Evolutionary conservation across 2,797 vertebrate genomes (phyloP), one percentile per base, ranked within the genome.

Genomic region (Micromesistius poutassou): DNA sequence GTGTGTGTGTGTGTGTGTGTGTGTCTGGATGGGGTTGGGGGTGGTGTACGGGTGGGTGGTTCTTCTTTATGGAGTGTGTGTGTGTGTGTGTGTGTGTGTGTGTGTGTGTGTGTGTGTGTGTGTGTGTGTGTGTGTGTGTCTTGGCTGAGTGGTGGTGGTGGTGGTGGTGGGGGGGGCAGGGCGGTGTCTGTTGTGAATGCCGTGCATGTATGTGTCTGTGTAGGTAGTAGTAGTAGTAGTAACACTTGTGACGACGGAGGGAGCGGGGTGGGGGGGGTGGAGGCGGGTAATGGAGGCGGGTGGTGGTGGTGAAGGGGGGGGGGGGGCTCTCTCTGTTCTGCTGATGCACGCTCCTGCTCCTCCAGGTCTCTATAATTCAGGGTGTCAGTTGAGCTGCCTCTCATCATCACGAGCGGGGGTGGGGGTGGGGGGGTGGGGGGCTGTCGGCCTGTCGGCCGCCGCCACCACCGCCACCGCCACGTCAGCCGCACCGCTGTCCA

Each of bases 321-420:
- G 78, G 86, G 88, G 87, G 87, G 87, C 74, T n/a, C n/a, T n/a
- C 84, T 85, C 33, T 38, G 89, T 87, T 89, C 88, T 91, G 90
- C 91, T 92, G 91, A 92, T 92, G 90, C 89, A 86, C 86, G 85
- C 87, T 81, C 85, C 74, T 82, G 86, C 88, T 90, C 86, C 87
- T 89, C 85, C 77, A 81, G 84, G 90, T 91, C 82, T 88, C 87
- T 82, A 91, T 94, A 94, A 94, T 93, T 93, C 92, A 93, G 88
- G 90, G 90, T 94, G 93, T 94, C 94, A 94, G 93, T 89, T 91
- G 90, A 91, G 92, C 92, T 93, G 92, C 92, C 91, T 92, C 91
- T 92, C 92, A 93, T 92, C 92, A 92, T 92, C 90, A 93, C 88
- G 91, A 85, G 88, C 91, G 93, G 93, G 92, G n/a, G n/a, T n/a